Evolutionary conservation across 53 echinoderm and acorn worm species (phyloP).

Genomic region (Arbacia lixula): DNA sequence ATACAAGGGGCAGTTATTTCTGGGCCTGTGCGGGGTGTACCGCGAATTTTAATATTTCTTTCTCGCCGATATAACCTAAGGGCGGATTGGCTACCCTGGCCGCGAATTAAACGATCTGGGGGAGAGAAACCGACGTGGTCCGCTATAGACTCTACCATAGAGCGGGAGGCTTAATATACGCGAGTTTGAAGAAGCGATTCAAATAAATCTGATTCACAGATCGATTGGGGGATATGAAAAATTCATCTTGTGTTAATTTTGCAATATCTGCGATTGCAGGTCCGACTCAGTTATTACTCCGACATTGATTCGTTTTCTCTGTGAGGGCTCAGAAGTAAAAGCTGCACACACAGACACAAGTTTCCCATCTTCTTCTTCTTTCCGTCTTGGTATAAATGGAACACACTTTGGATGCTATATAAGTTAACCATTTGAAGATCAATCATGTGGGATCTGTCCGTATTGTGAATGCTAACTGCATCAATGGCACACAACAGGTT

Average conservation of each 20-base stretch:
- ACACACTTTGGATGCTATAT: too few species aligned
- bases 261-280: constrained; percentile 23
- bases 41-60: constrained; percentile 34
- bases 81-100: constrained; percentile 27
- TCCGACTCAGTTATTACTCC: constrained; percentile 5
- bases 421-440: too few species aligned
- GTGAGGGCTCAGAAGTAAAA: too few species aligned
- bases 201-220: constrained; percentile 37
- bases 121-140: neutral
- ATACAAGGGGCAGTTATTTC: constrained; percentile 36
- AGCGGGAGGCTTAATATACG: too few species aligned
- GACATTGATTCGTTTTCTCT: too few species aligned
- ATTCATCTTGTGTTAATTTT: constrained; percentile 46
- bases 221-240: constrained; percentile 29
- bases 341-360: too few species aligned
- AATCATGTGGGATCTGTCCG: too few species aligned
- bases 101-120: constrained; percentile 34
- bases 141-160: neutral
- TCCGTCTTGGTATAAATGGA: too few species aligned
- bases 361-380: too few species aligned
- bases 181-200: neutral
- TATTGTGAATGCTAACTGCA: too few species aligned
- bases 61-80: constrained; percentile 46
- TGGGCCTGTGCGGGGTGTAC: constrained; percentile 50
- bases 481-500: too few species aligned